Evolutionary conservation across 2,113 vertebrate genomes (phyloP), one percentile per base, ranked within the genome.

Genomic region (Heterocephalus glaber): DNA sequence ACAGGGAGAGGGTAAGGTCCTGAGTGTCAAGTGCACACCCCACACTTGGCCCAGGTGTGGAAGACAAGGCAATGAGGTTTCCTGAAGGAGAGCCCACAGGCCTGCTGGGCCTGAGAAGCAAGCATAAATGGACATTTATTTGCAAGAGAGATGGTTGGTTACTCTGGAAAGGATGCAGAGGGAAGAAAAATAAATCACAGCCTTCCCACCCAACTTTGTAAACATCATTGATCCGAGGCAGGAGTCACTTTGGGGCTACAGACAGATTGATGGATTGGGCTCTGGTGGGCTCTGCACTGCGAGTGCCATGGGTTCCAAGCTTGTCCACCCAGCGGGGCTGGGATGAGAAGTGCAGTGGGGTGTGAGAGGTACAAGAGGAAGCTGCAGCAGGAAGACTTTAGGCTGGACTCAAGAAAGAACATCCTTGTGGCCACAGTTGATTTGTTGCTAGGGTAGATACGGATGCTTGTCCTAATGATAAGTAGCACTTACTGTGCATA

Each of bases 221-320:
- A 92, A 94, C 83, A 1, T 60, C 92, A 97, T 90, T 79, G 98
- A 98, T 97, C 93, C 66, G 86, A 92, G 70, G 90, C 95, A 26
- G 93, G 96, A 98, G 95, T 85, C 92, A 60, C 95, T 93, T 70
- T 14, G 81, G 91, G 92, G 94, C 93, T 97, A 79, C 84, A 92
- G 97, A 89, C 83, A 63, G 47, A 95, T 84, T 97, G 98, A 98
- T 96, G 68, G 90, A 97, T 93, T 65, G 49, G 92, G 82, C 83
- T 90, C n/a, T 47, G 10, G 14, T 54, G n/a, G 30, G 63, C 44
- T 52, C 77, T 0, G 26, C 5, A 14, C 49, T 70, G 90, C 80
- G 33, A 2, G 0, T 7, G 3, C 4, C 22, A 76, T 86, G 1
- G 1, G 4, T 26, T 47, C 88, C 82, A 44, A 72, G 44, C 38